Conservation (phyloP, 1,140 invertebrate species). For the Linepithema humile region DNA sequence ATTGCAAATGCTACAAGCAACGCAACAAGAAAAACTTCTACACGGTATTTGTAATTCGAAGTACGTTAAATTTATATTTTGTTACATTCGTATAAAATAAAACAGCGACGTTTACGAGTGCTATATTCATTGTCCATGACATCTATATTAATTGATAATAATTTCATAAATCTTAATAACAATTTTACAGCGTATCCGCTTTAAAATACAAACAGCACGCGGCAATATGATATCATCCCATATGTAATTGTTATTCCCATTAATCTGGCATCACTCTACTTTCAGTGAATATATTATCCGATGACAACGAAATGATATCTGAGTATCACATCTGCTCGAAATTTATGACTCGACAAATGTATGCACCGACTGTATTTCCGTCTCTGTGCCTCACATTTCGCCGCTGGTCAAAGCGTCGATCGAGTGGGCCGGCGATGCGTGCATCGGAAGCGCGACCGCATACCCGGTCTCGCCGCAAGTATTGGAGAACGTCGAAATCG, state of each 20-base stretch:
- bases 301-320: background rate
- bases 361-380: too few relatives aligned
- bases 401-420: background rate
- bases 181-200: too few relatives aligned
- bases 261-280: background rate
- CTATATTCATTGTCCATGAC: background rate
- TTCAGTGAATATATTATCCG: background rate
- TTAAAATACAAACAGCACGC: too few relatives aligned
- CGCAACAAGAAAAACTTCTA: too few relatives aligned
- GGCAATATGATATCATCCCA: too few relatives aligned
- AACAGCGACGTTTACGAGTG: background rate
- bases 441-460: background rate
- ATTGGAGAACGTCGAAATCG: constrained; percentile 37
- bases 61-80: background rate
- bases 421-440: background rate
- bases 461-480: background rate
- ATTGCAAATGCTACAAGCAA: background rate
- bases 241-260: background rate
- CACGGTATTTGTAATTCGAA: too few relatives aligned
- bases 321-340: background rate
- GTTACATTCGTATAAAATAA: background rate
- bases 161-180: too few relatives aligned
- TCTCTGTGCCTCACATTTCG: background rate
- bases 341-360: too few relatives aligned
- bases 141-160: background rate